A percentile compares a stretch with the other conserved stretches of the same genome.
Evolutionary conservation across 2,797 vertebrate species (phyloP).

Genomic region (Bradypus variegatus): DNA sequence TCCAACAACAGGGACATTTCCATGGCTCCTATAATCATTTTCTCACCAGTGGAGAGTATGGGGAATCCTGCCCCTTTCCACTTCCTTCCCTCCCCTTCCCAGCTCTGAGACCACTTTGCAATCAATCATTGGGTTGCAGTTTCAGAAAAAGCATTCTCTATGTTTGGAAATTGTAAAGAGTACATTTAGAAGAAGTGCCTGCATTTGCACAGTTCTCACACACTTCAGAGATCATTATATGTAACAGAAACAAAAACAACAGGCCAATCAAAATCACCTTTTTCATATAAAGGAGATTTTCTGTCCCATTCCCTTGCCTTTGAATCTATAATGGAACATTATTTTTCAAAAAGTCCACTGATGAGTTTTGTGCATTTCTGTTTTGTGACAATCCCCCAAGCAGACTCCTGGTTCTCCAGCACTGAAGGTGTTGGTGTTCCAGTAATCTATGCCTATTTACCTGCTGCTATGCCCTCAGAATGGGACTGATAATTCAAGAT

Average conservation of each 20-base stretch:
- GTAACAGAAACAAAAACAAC: constrained; percentile 1
- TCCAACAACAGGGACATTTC: not conserved
- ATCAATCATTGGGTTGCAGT: not conserved
- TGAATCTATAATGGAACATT: constrained; percentile 30
- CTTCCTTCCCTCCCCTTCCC: not conserved
- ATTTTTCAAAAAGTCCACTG: constrained; percentile 32
- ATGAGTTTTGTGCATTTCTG: constrained; percentile 54
- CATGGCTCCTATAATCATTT: not conserved
- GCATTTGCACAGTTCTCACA: constrained; percentile 49
- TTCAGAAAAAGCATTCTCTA: not conserved
- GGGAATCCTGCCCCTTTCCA: not conserved
- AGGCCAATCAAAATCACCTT: constrained; percentile 57
- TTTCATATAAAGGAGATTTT: constrained; percentile 45
- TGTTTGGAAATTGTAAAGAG: constrained; percentile 44
- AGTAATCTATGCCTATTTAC: constrained; percentile 71
- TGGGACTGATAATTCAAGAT: constrained; percentile 75
- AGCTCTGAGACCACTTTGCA: not conserved
- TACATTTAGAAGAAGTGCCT: constrained; percentile 42
- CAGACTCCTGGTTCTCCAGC: constrained; percentile 41
- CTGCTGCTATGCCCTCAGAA: constrained; percentile 73
- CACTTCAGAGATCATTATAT: constrained; percentile 54
- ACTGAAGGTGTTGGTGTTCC: constrained; percentile 48
- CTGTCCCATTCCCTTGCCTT: constrained; percentile 61
- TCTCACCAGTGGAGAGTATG: not conserved
- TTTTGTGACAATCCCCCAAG: constrained; percentile 52